These are phyloP conservation scores for Trogon surrucura DNA, from an alignment of 2,113 vertebrate genomes.

Conservation along the genomic window DNA sequence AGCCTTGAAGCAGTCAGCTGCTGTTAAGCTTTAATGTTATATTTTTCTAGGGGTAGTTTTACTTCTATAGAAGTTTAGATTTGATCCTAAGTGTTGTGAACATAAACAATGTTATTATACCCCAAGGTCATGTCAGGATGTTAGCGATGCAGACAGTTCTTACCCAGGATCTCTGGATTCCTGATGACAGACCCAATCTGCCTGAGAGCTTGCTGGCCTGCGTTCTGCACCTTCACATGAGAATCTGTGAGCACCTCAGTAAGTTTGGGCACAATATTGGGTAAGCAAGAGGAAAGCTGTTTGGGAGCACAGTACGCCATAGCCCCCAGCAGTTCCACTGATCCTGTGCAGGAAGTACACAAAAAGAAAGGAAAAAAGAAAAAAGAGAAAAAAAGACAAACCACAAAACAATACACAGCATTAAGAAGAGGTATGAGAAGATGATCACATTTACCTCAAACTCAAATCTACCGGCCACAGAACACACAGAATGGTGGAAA, in stretches of 20 bases:
- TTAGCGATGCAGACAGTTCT: neutral
- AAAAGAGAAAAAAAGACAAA: neutral
- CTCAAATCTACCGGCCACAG: neutral
- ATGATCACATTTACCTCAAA: neutral
- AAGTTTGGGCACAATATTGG: constrained; percentile 97
- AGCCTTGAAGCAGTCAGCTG: neutral
- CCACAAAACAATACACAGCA: neutral
- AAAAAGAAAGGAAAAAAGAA: neutral
- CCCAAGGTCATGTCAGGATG: neutral
- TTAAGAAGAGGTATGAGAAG: neutral
- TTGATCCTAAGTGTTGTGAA: neutral
- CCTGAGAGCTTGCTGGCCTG: constrained; percentile 94
- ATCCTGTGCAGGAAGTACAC: constrained; percentile 77
- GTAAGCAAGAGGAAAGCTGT: constrained; percentile 95
- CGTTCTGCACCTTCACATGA: constrained; percentile 98
- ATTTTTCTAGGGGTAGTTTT: neutral
- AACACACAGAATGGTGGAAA: neutral
- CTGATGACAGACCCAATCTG: constrained; percentile 98
- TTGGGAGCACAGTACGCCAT: constrained; percentile 98
- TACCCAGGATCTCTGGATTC: constrained; percentile 97
- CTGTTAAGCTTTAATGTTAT: neutral
- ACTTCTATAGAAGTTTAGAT: neutral
- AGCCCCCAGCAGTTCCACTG: constrained; percentile 94
- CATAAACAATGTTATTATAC: neutral
- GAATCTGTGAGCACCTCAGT: constrained; percentile 98